phyloP scores from a whole-genome alignment of 2,113 vertebrate species.

The Mustelus asterias region DNA sequence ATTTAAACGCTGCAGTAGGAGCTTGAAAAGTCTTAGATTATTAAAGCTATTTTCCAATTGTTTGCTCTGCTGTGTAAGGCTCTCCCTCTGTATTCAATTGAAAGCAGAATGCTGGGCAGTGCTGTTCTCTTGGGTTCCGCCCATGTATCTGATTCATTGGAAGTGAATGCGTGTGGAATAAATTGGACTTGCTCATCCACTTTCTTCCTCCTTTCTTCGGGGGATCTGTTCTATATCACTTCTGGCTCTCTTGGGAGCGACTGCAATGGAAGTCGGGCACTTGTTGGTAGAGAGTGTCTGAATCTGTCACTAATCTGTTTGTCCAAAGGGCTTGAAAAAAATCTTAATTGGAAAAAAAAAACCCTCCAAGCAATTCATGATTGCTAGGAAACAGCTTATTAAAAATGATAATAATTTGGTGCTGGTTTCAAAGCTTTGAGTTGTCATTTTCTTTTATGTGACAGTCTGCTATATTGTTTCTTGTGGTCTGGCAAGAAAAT shows the following conservation, averaged over 20 bases:
- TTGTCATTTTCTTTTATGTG: background rate
- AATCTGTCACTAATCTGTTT: background rate
- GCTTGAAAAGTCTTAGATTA: background rate
- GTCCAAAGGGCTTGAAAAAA: background rate
- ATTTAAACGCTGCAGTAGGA: background rate
- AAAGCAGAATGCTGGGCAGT: background rate
- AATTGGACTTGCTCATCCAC: background rate
- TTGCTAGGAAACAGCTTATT: background rate
- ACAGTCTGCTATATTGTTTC: background rate
- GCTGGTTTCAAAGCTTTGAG: background rate
- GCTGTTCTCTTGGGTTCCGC: background rate
- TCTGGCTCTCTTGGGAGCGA: background rate
- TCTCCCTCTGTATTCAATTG: background rate
- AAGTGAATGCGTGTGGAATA: background rate
- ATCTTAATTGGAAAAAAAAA: constrained; percentile 20
- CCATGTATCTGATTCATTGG: background rate
- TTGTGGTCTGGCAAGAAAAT: background rate
- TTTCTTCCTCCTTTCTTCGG: background rate
- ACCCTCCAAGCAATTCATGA: background rate
- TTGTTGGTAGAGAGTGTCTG: background rate
- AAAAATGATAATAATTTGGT: background rate
- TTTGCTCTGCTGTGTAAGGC: background rate
- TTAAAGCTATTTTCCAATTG: background rate
- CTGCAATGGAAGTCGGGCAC: background rate
- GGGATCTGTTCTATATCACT: background rate